These are phyloP conservation scores for Tinea pellionella DNA, from an alignment of 2,888 invertebrate genomes.

Conservation along the genomic window DNA sequence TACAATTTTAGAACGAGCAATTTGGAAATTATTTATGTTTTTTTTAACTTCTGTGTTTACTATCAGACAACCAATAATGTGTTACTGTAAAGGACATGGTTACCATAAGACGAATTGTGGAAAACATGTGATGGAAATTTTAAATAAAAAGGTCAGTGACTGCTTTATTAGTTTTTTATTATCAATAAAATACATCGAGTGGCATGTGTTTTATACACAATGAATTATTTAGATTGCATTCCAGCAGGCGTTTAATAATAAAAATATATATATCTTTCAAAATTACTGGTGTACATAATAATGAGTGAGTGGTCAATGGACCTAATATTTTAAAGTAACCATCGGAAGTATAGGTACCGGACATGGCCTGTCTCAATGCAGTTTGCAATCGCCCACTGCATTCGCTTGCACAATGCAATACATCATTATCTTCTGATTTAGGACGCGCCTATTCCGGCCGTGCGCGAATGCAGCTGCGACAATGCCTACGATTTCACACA, in stretches of 20 bases:
- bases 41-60: no score
- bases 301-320: no score
- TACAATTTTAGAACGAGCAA: no score
- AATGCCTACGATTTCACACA: slow-evolving; percentile 17
- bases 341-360: slow-evolving; percentile 33
- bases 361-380: slow-evolving; percentile 56
- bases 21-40: no score
- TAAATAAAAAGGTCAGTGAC: neutral
- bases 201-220: neutral
- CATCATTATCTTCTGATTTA: slow-evolving; percentile 49
- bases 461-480: slow-evolving; percentile 19
- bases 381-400: slow-evolving; percentile 31
- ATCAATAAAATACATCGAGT: neutral
- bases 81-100: neutral
- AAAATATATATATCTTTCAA: no score
- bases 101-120: neutral
- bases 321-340: no score
- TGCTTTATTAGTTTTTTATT: neutral
- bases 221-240: no score
- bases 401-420: slow-evolving; percentile 45
- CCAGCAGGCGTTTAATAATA: no score
- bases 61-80: neutral
- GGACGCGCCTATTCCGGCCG: slow-evolving; percentile 35
- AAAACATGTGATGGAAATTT: neutral
- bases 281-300: no score